Base-by-base conservation (phyloP, 2,113 vertebrate genomes). In the Candoia aspera region DNA sequence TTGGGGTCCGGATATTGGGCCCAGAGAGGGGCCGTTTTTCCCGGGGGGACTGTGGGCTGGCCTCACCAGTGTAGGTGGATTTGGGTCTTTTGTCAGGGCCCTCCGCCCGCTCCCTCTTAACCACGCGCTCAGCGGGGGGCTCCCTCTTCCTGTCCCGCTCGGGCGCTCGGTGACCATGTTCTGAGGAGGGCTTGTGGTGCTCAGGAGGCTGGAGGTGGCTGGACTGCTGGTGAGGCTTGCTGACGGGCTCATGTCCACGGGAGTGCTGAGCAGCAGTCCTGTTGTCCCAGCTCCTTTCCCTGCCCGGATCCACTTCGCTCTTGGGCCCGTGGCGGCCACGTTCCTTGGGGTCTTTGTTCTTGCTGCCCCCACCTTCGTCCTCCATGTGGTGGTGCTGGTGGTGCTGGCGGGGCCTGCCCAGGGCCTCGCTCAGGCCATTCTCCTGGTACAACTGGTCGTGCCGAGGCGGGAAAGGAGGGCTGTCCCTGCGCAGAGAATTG, bases 11-110 rank as follows among this genome's bases (percentile, higher is more conserved):
- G 93, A 99, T 98, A 90, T 98, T 98, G 59, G 99, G 98, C 55
- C 99, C 99, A 0, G 98, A 99, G 37, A 99, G 98, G 0, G 99
- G 98, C 88, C 99, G 98, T 94, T 99, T 99, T 91, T 99, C 99
- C 15, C 98, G 96, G 55, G 98, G 98, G 21, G 98, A 97, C 93
- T 98, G 98, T 5, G 98, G 98, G 92, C 98, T 97, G 91, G 58
- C 89, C 8, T 97, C 97, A 1, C 94, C 95, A 8, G 96, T 60
- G 88, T 98, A 98, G 62, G 98, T 98, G 79, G 98, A 98, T 94
- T 99, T 98, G 55, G 99, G 98, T 92, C 98, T 97, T 93, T 97
- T 98, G 83, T 99, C 98, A 0, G 95, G 89, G 37, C 96, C 90
- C 0, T 29, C 95, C 0, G 88, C 83, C 19, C 96, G 97, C 54